Conservation (phyloP, 2,888 invertebrate genomes). For the Caenorhabditis becei region DNA sequence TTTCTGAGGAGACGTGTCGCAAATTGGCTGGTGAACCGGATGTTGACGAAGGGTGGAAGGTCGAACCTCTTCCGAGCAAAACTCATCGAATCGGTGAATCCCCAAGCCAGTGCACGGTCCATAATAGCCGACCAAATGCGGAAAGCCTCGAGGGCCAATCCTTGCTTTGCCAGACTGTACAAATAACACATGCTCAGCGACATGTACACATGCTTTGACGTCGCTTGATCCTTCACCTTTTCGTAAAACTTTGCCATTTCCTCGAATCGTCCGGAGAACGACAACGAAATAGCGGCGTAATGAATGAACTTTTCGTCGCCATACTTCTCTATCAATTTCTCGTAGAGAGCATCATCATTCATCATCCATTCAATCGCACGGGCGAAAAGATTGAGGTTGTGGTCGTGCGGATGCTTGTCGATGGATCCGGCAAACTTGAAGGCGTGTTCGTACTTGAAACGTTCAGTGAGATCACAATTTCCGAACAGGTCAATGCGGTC, state of each 20-base stretch:
- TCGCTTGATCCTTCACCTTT: background rate
- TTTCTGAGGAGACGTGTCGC: conserved; percentile 19
- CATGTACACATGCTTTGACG: background rate
- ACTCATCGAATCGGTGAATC: background rate
- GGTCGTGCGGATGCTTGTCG: conserved; percentile 17
- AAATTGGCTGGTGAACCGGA: conserved; percentile 16
- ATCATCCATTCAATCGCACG: conserved; percentile 22
- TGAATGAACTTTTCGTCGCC: conserved; percentile 34
- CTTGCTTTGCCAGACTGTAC: conserved; percentile 37
- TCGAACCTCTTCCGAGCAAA: conserved; percentile 15
- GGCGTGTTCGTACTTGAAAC: too few relatives aligned
- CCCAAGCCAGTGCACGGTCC: background rate
- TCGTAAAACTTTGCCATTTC: conserved; percentile 8
- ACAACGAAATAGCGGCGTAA: conserved; percentile 18
- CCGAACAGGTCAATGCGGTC: conserved; percentile 41
- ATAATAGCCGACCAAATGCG: background rate
- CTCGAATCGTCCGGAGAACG: conserved; percentile 10
- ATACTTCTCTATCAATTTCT: conserved; percentile 19
- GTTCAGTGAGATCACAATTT: background rate
- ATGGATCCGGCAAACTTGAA: conserved; percentile 6
- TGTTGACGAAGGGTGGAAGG: conserved; percentile 23
- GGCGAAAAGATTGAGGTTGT: background rate
- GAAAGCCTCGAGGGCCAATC: conserved; percentile 12
- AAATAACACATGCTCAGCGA: conserved; percentile 25
- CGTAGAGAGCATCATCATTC: background rate